Evolutionary conservation across 2,113 vertebrate species (phyloP).

Genomic region (Percina caprodes): DNA sequence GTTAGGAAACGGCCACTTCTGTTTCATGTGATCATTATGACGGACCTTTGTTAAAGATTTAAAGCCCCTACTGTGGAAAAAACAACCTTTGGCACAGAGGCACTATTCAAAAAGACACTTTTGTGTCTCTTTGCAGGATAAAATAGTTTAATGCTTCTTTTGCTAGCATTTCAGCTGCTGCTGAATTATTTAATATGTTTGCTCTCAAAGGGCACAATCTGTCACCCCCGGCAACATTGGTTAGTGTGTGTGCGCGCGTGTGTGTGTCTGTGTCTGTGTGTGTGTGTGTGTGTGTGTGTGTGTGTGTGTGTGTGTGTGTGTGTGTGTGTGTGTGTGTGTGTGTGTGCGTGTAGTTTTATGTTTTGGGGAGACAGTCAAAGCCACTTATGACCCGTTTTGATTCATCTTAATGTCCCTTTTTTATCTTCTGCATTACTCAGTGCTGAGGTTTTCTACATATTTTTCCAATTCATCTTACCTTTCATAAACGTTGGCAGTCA

Average conservation of each 20-base stretch:
- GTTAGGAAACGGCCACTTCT: background rate
- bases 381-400: background rate
- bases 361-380: background rate
- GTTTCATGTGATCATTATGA: background rate
- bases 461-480: background rate
- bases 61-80: background rate
- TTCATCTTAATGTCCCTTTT: background rate
- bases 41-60: constrained; percentile 53
- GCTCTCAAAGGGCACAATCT: constrained; percentile 58
- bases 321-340: too few species aligned
- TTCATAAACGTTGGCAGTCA: too few species aligned
- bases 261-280: constrained; percentile 32
- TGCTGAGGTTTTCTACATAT: background rate
- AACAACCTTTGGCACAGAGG: constrained; percentile 8
- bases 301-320: too few species aligned
- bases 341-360: constrained; percentile 20
- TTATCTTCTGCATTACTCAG: background rate
- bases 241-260: background rate
- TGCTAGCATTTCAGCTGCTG: constrained; percentile 41
- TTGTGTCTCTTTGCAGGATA: constrained; percentile 36
- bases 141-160: constrained; percentile 19
- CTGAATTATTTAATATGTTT: constrained; percentile 68
- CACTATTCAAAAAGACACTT: constrained; percentile 14
- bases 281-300: constrained; percentile 9
- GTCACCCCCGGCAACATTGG: constrained; percentile 2